Conservation (phyloP, 1,140 invertebrate species). For the Zaprionus vittiger region DNA sequence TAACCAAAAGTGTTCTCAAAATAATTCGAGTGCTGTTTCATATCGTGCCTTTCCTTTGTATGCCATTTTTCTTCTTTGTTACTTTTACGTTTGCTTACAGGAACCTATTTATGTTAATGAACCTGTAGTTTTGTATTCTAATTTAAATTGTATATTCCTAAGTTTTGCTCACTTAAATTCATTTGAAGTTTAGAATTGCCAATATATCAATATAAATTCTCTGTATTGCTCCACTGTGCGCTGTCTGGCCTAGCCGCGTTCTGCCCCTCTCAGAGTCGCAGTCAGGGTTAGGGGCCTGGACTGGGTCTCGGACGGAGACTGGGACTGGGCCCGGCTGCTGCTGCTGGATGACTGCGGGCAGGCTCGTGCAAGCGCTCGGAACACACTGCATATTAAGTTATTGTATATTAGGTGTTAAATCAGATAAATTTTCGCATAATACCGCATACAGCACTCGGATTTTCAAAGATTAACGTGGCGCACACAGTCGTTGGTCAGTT, state of each 20-base stretch:
- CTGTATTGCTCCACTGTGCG: not conserved
- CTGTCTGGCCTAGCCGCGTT: slow-evolving; percentile 18
- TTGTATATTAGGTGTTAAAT: slow-evolving; percentile 85
- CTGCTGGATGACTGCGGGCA: slow-evolving; percentile 77
- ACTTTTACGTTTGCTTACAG: no score
- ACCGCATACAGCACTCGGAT: slow-evolving; percentile 85
- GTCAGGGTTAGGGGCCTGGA: not conserved
- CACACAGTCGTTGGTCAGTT: slow-evolving; percentile 65
- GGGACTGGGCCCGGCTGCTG: slow-evolving; percentile 18
- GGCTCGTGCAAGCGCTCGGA: slow-evolving; percentile 73
- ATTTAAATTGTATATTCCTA: no score
- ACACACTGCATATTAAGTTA: slow-evolving; percentile 84
- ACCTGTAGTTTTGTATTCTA: no score
- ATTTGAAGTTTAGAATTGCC: no score
- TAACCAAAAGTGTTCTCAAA: no score
- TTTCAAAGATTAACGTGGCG: slow-evolving; percentile 84
- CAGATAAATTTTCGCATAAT: slow-evolving; percentile 85
- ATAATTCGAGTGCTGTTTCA: no score
- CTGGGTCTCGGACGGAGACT: not conserved
- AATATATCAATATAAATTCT: not conserved
- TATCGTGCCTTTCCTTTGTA: no score
- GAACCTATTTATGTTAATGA: no score
- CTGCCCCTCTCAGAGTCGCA: slow-evolving; percentile 9
- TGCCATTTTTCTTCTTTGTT: no score
- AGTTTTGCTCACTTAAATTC: no score